These are phyloP conservation scores for Sclerurus mexicanus DNA, from an alignment of 2,113 vertebrate genomes.

Conservation along the genomic window DNA sequence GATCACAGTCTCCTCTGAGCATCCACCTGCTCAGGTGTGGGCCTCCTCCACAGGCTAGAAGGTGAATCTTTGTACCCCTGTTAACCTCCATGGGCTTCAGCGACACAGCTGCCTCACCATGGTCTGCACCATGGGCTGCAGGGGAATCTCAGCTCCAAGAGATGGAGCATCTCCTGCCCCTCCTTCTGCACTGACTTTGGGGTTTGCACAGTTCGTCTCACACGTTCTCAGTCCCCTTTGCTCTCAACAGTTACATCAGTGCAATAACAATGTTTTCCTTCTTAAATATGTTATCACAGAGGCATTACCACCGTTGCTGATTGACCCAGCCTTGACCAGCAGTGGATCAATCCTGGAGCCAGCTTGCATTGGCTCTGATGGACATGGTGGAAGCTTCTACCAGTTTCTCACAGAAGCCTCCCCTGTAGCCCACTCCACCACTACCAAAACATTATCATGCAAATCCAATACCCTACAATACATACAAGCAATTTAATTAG, in stretches of 20 bases:
- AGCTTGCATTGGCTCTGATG: background rate
- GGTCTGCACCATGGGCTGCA: background rate
- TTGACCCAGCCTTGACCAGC: background rate
- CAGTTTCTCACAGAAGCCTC: background rate
- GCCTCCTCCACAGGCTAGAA: rapidly evolving
- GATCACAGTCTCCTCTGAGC: background rate
- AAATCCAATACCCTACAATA: background rate
- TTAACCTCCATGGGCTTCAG: background rate
- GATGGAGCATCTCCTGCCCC: background rate
- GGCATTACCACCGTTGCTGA: rapidly evolving
- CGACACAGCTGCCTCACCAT: background rate
- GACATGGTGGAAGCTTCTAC: background rate
- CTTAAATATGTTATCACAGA: background rate
- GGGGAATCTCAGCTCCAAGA: background rate
- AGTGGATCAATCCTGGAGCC: background rate
- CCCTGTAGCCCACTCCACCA: too few species aligned
- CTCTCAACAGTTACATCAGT: background rate
- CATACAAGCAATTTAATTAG: background rate
- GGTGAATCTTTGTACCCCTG: background rate
- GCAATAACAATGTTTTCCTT: background rate
- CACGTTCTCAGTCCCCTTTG: background rate
- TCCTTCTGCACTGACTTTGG: background rate
- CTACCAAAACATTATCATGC: background rate
- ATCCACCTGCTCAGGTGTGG: background rate
- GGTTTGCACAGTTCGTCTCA: background rate